These are phyloP conservation scores for Pseudococcus jackbeardsleyi DNA, from an alignment of 2,888 invertebrate species.

Conservation along the genomic window DNA sequence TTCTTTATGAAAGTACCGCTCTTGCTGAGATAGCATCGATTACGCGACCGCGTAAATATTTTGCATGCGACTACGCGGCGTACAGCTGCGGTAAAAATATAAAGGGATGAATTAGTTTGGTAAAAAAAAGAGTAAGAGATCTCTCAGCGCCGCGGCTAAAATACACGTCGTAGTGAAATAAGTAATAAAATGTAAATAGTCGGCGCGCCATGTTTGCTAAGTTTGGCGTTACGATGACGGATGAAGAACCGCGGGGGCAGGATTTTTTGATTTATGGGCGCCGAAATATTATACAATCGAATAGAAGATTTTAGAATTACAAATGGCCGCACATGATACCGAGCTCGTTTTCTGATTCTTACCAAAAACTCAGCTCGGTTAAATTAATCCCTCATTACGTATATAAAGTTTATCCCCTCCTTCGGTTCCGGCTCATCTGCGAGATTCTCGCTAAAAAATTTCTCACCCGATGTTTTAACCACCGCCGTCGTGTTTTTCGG, in stretches of 20 bases:
- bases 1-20: constrained; percentile 20
- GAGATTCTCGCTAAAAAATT: background rate
- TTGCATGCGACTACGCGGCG: background rate
- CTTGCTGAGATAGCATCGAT: constrained; percentile 3
- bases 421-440: background rate
- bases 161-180: background rate
- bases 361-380: background rate
- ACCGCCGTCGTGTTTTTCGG: background rate
- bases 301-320: constrained; percentile 35
- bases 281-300: constrained; percentile 29
- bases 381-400: constrained; percentile 49
- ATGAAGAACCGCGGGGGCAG: background rate
- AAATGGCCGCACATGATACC: background rate
- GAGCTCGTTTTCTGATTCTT: background rate
- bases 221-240: background rate
- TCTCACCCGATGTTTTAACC: background rate
- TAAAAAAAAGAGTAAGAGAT: background rate
- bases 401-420: constrained; percentile 13
- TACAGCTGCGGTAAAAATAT: background rate
- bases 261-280: constrained; percentile 36
- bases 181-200: constrained; percentile 33
- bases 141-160: background rate
- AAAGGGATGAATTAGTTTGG: constrained; percentile 15
- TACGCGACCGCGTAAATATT: constrained; percentile 35
- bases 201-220: constrained; percentile 30